phyloP scores from a whole-genome alignment of 2,888 invertebrate species.

The Scelioninae gen. 1 region DNA sequence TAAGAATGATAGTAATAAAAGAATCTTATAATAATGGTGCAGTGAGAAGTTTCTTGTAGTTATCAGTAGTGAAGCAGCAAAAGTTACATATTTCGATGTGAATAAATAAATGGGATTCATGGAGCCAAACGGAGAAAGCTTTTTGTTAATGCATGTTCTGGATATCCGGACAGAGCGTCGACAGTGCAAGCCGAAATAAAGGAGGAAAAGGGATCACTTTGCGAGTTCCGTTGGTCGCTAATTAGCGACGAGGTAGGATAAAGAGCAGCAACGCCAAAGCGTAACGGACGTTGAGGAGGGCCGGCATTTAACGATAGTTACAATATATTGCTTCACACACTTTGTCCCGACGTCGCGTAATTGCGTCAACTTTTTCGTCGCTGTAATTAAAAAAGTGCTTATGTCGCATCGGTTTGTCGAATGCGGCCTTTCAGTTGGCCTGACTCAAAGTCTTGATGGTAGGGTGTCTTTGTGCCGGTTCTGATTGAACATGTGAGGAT shows the following conservation, averaged over 20 bases:
- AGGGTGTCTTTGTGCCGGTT: conserved; percentile 18
- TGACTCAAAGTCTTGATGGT: conserved; percentile 7
- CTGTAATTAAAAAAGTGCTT: conserved; percentile 53
- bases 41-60: no score
- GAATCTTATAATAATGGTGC: no score
- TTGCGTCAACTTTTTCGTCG: conserved; percentile 52
- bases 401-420: conserved; percentile 28
- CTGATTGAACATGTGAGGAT: conserved; percentile 15
- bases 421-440: conserved; percentile 15
- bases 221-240: conserved; percentile 73
- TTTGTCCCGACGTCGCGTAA: conserved; percentile 27
- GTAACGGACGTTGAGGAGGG: conserved; percentile 77
- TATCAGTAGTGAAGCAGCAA: no score
- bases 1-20: no score
- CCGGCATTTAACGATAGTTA: conserved; percentile 46
- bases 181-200: conserved; percentile 31
- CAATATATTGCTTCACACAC: conserved; percentile 34
- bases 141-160: conserved; percentile 42
- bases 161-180: conserved; percentile 38
- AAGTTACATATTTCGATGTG: no score
- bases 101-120: no score
- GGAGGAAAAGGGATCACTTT: conserved; percentile 38
- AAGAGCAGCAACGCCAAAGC: conserved; percentile 73
- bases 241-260: conserved; percentile 82
- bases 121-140: no score